Evolutionary conservation across 2,888 invertebrate species (phyloP), one percentile per base, ranked within the genome.

Genomic region (Idaea straminata): DNA sequence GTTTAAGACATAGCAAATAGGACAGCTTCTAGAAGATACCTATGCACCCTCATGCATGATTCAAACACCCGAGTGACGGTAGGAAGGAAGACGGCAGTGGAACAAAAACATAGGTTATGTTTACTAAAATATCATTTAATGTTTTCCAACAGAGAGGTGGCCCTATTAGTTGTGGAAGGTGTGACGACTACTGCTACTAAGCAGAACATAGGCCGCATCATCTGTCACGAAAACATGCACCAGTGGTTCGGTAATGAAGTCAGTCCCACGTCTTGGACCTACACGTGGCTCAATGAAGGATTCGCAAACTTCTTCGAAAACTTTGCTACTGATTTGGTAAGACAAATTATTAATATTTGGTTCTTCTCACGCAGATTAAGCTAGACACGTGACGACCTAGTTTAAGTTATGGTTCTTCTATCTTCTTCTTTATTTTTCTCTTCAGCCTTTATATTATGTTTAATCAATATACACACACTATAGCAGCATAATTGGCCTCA

Each of bases 241-340:
- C 95, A 95, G 94, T 97, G 97, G 96, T 97, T 96, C 78, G 97
- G 97, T 0, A 95, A 96, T 79, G 93, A 95, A 72, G 95, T 97
- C 2, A 94, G 95, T 0, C 94, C 95, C 0, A 82, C 92, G 25
- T 96, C 95, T 90, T 96, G 96, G 96, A 93, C 94, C 0, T 95
- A 93, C 73, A 92, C 95, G 0, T 96, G 96, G 96, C 84, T 96
- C 0, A 96, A 95, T 77, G 96, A 96, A 80, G 96, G 95, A 0
- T 96, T 96, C 72, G 96, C 96, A 0, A 94, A 93, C 73, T 95
- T 95, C 83, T 95, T 95, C 67, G 95, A 96, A 77, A 95, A 95
- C 80, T 93, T 89, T 59, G 94, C 91, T 3, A 93, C 94, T 5
- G 93, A 93, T 38, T 73, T 92, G 73, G 95, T 95, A 82, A 88